Evolutionary conservation across 2,797 vertebrate genomes (phyloP).

Genomic region (Sylvia borin): DNA sequence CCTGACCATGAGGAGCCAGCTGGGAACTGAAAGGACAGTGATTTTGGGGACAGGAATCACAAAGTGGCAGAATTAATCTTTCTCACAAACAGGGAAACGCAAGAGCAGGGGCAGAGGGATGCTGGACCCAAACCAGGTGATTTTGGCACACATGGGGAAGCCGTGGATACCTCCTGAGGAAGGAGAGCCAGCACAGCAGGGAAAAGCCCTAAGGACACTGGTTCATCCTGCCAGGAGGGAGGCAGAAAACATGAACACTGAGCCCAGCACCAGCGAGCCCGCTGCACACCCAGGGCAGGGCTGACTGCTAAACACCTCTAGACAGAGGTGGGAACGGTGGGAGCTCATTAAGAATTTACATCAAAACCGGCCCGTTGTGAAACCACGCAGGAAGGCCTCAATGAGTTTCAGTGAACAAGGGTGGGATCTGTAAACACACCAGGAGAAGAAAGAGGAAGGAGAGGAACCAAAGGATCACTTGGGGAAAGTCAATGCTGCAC

Average conservation of each 20-base stretch:
- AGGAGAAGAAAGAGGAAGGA: constrained; percentile 16
- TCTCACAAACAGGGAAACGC: neutral
- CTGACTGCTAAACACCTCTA: no score
- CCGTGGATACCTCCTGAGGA: neutral
- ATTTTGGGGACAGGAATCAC: neutral
- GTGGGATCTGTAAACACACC: constrained; percentile 8
- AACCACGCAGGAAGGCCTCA: neutral
- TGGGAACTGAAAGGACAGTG: neutral
- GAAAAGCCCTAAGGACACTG: neutral
- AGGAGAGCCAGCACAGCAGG: neutral
- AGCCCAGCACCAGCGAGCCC: neutral
- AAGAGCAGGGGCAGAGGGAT: neutral
- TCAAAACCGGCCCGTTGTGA: neutral
- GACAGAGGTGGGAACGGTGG: neutral
- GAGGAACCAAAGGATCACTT: neutral
- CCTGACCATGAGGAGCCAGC: neutral
- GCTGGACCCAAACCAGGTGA: neutral
- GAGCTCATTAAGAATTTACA: neutral
- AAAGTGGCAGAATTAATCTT: neutral
- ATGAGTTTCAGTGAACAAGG: neutral
- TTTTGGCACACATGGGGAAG: accelerated
- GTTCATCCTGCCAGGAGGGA: neutral
- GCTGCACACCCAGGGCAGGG: neutral
- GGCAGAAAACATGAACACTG: neutral
- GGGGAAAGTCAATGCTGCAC: neutral